Base-by-base conservation (phyloP, 2,797 vertebrate genomes). In the Peromyscus attwateri region DNA sequence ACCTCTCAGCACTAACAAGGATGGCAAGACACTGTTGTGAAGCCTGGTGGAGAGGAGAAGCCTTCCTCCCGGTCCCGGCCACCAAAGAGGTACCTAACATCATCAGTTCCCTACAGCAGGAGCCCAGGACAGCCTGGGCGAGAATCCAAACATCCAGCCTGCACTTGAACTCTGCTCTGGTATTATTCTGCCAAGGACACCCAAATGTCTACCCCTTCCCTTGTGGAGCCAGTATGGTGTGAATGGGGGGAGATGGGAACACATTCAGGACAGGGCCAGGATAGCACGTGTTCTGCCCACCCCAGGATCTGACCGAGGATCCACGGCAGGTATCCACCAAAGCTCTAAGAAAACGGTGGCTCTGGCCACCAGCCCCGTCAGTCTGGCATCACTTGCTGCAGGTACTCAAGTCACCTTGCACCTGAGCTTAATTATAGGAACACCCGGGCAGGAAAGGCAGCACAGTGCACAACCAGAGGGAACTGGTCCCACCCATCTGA, bases 361-460 rank as follows among this genome's bases (percentile, higher is more conserved):
- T 40, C 70, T 6, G 13, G 43, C 52, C 29, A 43, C 73, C 14
- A 73, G 40, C 46, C 11, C 83, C 14, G 49, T 27, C 87, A 60
- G 62, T 9, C 73, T 27, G 37, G 52, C 52, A 46, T 92, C 55
- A n/a, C 25, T 55, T 62, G 62, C 81, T 84, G 14, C 0, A 6
- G 62, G 66, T 40, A 77, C 77, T 87, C 10, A 19, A 91, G 62
- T 93, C 80, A 68, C 52, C 66, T 31, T 73, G 66, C 49, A 94
- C 31, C 81, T 27, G 43, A 66, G 64, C 13, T 71, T 55, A 82
- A 88, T 17, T 66, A 87, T 29, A 55, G 40, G 76, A 87, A 96
- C 46, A 64, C 64, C 66, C 21, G 46, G 37, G 77, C 73, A 92
- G 91, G 57, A 76, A 94, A 84, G 91, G 60, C 73, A 93, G 46